Evolutionary conservation across 2,113 vertebrate species (phyloP).

Genomic region (Sminthopsis crassicaudata): DNA sequence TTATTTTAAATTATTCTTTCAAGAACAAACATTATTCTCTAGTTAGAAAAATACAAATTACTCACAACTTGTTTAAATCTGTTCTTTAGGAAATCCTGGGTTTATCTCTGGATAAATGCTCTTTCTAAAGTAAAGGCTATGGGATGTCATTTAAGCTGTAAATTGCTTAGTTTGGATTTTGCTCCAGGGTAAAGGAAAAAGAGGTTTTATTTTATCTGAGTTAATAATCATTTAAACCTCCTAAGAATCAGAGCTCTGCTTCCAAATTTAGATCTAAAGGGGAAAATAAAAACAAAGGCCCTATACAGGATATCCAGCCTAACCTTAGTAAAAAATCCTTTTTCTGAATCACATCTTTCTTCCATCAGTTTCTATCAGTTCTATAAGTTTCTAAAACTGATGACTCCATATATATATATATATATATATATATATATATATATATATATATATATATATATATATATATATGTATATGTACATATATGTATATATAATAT

Average conservation of each 20-base stretch:
- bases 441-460: too few relatives aligned
- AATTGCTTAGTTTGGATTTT: slow-evolving; percentile 62
- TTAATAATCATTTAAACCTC: slow-evolving; percentile 65
- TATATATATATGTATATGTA: too few relatives aligned
- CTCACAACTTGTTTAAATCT: slow-evolving; percentile 45
- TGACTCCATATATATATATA: not conserved
- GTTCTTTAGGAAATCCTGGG: slow-evolving; percentile 29
- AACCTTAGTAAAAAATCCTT: slow-evolving; percentile 38
- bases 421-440: too few relatives aligned
- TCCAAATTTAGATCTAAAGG: slow-evolving; percentile 38
- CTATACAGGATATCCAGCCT: not conserved
- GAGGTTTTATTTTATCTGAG: slow-evolving; percentile 47
- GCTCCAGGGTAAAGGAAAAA: not conserved
- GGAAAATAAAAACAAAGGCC: slow-evolving; percentile 40
- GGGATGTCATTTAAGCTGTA: slow-evolving; percentile 56
- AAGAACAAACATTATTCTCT: slow-evolving; percentile 47
- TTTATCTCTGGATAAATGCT: slow-evolving; percentile 53
- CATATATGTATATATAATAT: too few relatives aligned
- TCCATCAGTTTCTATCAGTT: not conserved
- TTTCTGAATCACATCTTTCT: not conserved
- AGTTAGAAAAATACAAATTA: slow-evolving; percentile 39
- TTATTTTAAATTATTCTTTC: slow-evolving; percentile 54
- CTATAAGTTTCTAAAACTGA: slow-evolving; percentile 11
- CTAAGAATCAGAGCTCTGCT: slow-evolving; percentile 54
- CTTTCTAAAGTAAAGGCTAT: slow-evolving; percentile 25